Evolutionary conservation across 2,797 vertebrate species (phyloP), one percentile per base, ranked within the genome.

Genomic region (Dermochelys coriacea): DNA sequence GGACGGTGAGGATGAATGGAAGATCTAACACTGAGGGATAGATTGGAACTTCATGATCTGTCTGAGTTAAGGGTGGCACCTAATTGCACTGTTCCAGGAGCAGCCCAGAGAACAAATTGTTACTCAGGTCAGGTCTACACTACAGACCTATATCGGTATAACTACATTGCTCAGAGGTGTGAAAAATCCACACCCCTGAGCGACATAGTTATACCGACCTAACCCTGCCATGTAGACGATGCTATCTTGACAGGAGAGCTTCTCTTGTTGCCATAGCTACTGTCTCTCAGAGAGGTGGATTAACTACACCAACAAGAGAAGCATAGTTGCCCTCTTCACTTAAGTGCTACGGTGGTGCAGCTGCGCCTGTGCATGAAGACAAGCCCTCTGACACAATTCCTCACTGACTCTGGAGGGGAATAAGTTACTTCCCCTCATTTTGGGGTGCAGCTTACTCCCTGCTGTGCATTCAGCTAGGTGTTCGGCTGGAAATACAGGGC

Each of bases 41-140:
- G n/a, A 77, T 87, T 87, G 27, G 54, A 68, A 85, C 89, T 93
- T 91, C 74, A 49, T 92, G 75, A 91, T 54, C 84, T 7, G 95
- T 3, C 52, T 71, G 21, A 12, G 25, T 82, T 71, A 34, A 52
- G 34, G 84, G 82, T 37, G n/a, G 3, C 29, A 41, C 45, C 37
- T 52, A 37, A 25, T 84, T 91, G 85, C 91, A 92, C 41, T 88
- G 91, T 84, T 95, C 41, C 57, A 84, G 51, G 49, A 64, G 49
- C 41, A 86, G 2, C 37, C 11, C 83, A 31, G 54, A 90, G 51
- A 84, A 51, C 81, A 2, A 57, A 9, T 71, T 29, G 29, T 6
- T 12, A n/a, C 29, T 84, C 9, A 85, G n/a, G 68, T 34, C 16
- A n/a, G 31, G 34, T 64, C 16, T 64, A n/a, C 16, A 64, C 61